Evolutionary conservation across 2,113 vertebrate species (phyloP), one percentile per base, ranked within the genome.

Genomic region (Coturnix japonica): DNA sequence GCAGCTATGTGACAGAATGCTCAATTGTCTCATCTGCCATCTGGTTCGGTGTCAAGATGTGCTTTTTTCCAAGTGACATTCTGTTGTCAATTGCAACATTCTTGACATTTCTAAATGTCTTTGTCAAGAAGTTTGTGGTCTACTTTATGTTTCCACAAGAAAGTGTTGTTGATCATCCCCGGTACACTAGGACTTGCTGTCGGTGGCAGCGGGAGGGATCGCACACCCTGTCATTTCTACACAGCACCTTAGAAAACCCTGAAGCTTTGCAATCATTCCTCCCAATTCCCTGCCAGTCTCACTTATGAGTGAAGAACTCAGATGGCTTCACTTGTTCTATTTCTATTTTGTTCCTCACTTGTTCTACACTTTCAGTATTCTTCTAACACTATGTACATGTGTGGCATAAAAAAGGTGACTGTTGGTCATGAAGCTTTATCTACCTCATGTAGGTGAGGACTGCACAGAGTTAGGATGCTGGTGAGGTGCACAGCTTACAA

Each of bases 101-200:
- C 93, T 92, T 94, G 94, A 94, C 93, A 96, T 94, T 95, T 96
- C 59, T 70, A 75, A 94, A 78, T 89, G 84, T 79, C 93, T 95
- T 95, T 92, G 79, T 92, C 76, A 47, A 94, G 85, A 95, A 77
- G 72, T 87, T 93, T 91, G 78, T 74, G 56, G 91, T 87, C 82
- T 95, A 59, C 82, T 81, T 89, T 7, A 7, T 85, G 64, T 74
- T 90, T 83, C 90, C 65, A 87, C 79, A 77, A 63, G 74, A 70
- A 94, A 71, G 64, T 70, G 33, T 43, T 94, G 85, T 23, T 87
- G 75, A 89, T 89, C 90, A 73, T 51, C 72, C 74, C 41, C 84
- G 41, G 60, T 23, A 57, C 47, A 26, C 60, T 0, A 1, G 86
- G 81, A 83, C 46, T 76, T 44, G 54, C 26, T 6, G 4, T 44